These are phyloP conservation scores for Paralvinella palmiformis DNA, from an alignment of 1,140 invertebrate species.

Conservation along the genomic window DNA sequence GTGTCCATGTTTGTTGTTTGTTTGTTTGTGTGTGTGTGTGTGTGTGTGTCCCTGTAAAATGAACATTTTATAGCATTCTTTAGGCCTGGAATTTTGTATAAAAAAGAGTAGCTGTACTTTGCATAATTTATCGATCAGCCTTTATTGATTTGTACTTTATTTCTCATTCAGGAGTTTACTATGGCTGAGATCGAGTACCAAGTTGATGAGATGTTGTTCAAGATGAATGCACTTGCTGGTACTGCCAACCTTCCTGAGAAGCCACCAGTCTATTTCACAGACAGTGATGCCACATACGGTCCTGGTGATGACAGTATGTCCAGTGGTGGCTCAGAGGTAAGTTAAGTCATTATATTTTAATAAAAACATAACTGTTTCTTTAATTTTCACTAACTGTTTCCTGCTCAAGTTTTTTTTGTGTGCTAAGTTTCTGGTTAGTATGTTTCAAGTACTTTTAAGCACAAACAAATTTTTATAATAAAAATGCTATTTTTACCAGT, in stretches of 20 bases:
- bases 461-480: too few relatives aligned
- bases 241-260: constrained; percentile 42
- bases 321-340: constrained; percentile 40
- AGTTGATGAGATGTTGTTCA: constrained; percentile 48
- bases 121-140: too few relatives aligned
- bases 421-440: too few relatives aligned
- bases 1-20: too few relatives aligned
- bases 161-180: constrained; percentile 42
- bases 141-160: not conserved
- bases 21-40: too few relatives aligned
- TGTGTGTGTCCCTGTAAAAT: too few relatives aligned
- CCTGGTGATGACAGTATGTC: constrained; percentile 26
- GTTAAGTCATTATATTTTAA: not conserved
- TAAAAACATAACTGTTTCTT: too few relatives aligned
- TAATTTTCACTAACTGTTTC: too few relatives aligned
- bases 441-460: too few relatives aligned
- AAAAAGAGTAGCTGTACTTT: not conserved
- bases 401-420: too few relatives aligned
- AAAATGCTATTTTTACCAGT: too few relatives aligned
- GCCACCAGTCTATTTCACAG: constrained; percentile 38
- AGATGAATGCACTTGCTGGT: constrained; percentile 45
- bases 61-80: too few relatives aligned
- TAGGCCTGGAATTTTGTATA: not conserved
- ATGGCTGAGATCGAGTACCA: constrained; percentile 50
- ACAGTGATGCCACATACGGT: constrained; percentile 30